These are phyloP conservation scores for Patagioenas fasciata DNA, from an alignment of 2,113 vertebrate genomes.

Conservation along the genomic window DNA sequence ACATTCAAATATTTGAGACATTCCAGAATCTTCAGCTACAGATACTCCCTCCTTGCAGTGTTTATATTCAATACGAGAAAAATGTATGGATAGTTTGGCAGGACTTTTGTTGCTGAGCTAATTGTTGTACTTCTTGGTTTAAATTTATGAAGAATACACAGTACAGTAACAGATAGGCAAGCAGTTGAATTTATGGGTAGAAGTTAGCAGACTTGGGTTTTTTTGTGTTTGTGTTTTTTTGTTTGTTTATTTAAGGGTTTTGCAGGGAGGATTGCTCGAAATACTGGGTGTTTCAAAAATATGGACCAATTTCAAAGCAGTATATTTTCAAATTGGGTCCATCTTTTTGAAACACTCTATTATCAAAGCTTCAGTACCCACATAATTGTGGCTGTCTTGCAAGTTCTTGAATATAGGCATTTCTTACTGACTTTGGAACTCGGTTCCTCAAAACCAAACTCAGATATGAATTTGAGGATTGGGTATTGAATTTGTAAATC, in stretches of 20 bases:
- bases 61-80: not conserved
- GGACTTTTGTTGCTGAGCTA: not conserved
- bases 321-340: too few species aligned
- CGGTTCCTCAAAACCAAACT: not conserved
- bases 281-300: not conserved
- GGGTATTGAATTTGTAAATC: not conserved
- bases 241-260: not conserved
- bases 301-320: too few species aligned
- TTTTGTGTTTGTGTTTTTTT: not conserved
- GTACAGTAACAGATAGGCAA: not conserved
- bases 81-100: not conserved
- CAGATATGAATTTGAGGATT: not conserved
- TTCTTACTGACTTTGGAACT: not conserved
- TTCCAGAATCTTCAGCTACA: constrained; percentile 25
- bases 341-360: not conserved
- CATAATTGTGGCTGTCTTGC: not conserved
- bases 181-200: not conserved
- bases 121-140: not conserved
- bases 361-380: not conserved
- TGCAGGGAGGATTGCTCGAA: not conserved
- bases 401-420: not conserved
- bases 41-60: not conserved
- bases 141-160: not conserved
- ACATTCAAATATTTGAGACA: constrained; percentile 37
- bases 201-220: not conserved